phyloP scores from a whole-genome alignment of 2,113 vertebrate species.

The Percina caprodes region DNA sequence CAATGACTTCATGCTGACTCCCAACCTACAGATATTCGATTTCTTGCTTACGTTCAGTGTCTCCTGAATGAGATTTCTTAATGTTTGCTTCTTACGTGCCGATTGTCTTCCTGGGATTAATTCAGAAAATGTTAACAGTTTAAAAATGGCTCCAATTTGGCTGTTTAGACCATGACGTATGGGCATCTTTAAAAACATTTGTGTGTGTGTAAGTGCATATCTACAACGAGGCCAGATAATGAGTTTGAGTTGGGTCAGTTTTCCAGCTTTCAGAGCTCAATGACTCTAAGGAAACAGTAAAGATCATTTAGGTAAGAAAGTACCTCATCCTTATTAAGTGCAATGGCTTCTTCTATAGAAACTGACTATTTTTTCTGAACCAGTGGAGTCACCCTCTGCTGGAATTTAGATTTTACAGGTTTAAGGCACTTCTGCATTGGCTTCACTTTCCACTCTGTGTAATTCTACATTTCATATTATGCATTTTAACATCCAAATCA shows the following conservation, averaged over 20 bases:
- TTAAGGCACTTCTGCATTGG: no score
- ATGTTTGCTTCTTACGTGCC: background rate
- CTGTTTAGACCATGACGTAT: conserved; percentile 1
- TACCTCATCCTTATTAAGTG: background rate
- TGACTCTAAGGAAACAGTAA: background rate
- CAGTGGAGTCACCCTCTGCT: no score
- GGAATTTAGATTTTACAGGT: no score
- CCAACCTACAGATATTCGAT: background rate
- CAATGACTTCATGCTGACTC: background rate
- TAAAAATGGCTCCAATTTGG: background rate
- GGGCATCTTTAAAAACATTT: background rate
- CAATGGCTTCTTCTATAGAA: background rate
- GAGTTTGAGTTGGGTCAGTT: conserved; percentile 14
- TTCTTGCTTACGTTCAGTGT: background rate
- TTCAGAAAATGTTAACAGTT: background rate
- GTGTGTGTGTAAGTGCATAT: background rate
- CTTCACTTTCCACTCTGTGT: no score
- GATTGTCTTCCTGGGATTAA: background rate
- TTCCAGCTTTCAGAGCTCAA: conserved; percentile 10
- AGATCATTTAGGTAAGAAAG: conserved; percentile 1
- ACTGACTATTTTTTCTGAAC: no score
- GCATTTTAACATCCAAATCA: background rate
- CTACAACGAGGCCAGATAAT: background rate
- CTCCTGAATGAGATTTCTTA: background rate
- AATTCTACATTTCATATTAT: background rate